These are phyloP conservation scores for Calidris pugnax DNA, from an alignment of 2,113 vertebrate species.

Conservation along the genomic window DNA sequence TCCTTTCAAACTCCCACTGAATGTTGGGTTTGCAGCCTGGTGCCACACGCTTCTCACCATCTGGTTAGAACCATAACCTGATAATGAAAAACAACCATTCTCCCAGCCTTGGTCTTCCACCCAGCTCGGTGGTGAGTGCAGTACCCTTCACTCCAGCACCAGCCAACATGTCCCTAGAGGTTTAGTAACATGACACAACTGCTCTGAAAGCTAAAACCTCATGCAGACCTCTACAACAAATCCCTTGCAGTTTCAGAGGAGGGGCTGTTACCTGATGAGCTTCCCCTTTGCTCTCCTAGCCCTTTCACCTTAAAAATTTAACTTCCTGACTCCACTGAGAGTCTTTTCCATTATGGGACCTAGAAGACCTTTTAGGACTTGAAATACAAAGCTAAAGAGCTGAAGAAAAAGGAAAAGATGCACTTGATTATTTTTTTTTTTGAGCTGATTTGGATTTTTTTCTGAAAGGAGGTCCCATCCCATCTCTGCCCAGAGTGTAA, in stretches of 20 bases:
- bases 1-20: not conserved
- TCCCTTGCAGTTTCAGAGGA: not conserved
- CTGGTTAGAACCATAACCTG: not conserved
- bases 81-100: not conserved
- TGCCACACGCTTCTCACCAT: not conserved
- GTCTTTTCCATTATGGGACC: not conserved
- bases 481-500: not conserved
- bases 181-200: not conserved
- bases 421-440: not conserved
- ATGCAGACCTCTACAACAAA: not conserved
- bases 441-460: not conserved
- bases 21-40: not conserved
- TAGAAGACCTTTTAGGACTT: not conserved
- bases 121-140: not conserved
- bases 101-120: not conserved
- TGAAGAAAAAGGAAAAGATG: not conserved
- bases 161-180: not conserved
- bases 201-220: not conserved
- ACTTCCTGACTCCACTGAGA: not conserved
- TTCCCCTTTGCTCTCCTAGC: not conserved
- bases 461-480: not conserved
- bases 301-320: not conserved
- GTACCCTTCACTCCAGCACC: not conserved
- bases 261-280: not conserved
- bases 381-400: not conserved